These are phyloP conservation scores for Cochlearius cochlearius DNA, from an alignment of 2,113 vertebrate species.

Conservation along the genomic window DNA sequence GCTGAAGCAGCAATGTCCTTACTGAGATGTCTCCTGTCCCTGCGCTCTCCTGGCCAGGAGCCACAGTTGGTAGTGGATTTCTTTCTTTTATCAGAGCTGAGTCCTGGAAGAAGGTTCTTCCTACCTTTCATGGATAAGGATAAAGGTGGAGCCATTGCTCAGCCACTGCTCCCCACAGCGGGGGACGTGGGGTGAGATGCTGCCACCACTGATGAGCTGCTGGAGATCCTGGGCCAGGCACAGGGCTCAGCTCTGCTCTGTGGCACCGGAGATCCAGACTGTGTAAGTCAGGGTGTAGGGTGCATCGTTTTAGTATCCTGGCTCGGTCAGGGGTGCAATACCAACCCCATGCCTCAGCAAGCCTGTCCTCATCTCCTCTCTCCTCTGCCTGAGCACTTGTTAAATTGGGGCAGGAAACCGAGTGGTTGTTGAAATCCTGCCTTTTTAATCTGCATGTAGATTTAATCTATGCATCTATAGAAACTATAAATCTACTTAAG, in stretches of 20 bases:
- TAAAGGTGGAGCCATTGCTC: not conserved
- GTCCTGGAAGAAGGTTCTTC: not conserved
- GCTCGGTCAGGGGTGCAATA: accelerated
- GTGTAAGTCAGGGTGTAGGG: not conserved
- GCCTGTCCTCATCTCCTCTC: not conserved
- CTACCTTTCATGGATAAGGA: not conserved
- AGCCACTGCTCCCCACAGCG: accelerated
- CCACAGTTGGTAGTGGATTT: not conserved
- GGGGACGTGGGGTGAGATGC: not conserved
- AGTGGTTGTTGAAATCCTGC: not conserved
- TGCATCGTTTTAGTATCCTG: not conserved
- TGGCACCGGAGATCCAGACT: accelerated
- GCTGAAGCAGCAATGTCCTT: not conserved
- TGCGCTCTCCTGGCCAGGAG: not conserved
- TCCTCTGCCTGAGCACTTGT: not conserved
- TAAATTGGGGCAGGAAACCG: not conserved
- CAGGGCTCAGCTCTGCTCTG: not conserved
- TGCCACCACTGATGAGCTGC: not conserved
- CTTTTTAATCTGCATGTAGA: not conserved
- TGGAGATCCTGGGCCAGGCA: not conserved
- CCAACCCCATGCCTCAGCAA: not conserved
- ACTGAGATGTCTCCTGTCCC: not conserved
- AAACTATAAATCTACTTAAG: not conserved
- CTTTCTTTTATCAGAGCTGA: not conserved
- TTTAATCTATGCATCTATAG: not conserved